Conservation (phyloP, 2,113 vertebrate species). For the Himantopus leucocephalus region DNA sequence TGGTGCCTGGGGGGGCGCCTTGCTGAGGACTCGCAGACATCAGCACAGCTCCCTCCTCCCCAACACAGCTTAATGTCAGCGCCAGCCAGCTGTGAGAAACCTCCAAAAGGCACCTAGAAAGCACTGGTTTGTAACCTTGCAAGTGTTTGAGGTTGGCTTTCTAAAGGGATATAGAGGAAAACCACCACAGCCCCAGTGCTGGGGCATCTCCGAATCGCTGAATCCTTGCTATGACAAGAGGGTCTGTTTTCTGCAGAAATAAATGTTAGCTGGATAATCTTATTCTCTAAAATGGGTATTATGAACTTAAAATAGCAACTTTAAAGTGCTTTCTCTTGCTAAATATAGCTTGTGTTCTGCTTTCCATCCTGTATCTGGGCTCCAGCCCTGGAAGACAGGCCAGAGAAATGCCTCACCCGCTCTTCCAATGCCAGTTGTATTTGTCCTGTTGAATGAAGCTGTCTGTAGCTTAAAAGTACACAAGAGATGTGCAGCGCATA, state of each 20-base stretch:
- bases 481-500: not conserved
- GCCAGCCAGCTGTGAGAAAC: not conserved
- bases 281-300: not conserved
- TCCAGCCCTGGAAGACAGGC: not conserved
- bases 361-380: not conserved
- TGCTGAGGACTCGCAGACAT: not conserved
- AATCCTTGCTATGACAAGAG: fast-evolving
- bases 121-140: not conserved
- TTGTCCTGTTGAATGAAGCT: constrained; percentile 13
- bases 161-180: not conserved
- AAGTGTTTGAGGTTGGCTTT: not conserved
- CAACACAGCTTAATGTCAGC: fast-evolving
- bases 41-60: not conserved
- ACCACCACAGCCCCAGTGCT: fast-evolving
- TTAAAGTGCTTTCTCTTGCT: not conserved
- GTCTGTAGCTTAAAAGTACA: not conserved
- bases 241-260: not conserved
- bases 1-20: not conserved
- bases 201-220: not conserved
- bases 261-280: not conserved
- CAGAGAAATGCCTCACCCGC: not conserved
- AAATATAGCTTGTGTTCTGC: not conserved
- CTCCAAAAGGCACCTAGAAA: not conserved
- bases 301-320: not conserved
- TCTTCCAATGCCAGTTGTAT: not conserved